These are phyloP conservation scores for Pemphredon lugubris DNA, from an alignment of 2,888 invertebrate genomes.

Conservation along the genomic window DNA sequence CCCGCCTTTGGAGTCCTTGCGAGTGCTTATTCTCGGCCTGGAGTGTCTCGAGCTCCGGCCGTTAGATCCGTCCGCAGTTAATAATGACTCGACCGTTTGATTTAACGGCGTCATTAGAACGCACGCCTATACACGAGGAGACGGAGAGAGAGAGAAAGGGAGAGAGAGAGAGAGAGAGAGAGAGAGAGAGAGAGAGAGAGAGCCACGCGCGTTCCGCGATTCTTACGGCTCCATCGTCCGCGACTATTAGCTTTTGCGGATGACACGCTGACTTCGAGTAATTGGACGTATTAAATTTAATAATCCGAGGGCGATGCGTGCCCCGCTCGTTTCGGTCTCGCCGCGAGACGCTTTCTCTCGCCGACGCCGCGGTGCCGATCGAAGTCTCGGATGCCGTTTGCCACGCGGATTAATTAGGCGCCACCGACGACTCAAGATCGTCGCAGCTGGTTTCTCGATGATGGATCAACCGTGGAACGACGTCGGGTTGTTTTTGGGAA, in stretches of 20 bases:
- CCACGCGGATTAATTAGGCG: neutral
- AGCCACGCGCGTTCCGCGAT: neutral
- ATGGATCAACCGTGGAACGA: too few species aligned
- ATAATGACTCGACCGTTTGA: slow-evolving; percentile 71
- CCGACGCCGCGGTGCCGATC: too few species aligned
- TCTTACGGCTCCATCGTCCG: slow-evolving; percentile 46
- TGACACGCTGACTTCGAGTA: slow-evolving; percentile 62
- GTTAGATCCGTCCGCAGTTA: slow-evolving; percentile 68
- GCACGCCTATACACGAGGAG: slow-evolving; percentile 16
- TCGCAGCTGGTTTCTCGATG: neutral
- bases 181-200: slow-evolving; percentile 6
- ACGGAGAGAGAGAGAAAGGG: slow-evolving; percentile 3
- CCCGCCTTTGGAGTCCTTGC: too few species aligned
- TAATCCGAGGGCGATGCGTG: slow-evolving; percentile 56
- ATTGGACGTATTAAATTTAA: slow-evolving; percentile 73
- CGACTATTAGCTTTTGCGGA: slow-evolving; percentile 58
- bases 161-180: neutral
- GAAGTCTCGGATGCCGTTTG: too few species aligned
- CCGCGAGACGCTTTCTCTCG: slow-evolving; percentile 5
- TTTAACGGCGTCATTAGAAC: slow-evolving; percentile 71
- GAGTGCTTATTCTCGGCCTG: slow-evolving; percentile 45
- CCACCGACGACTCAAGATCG: neutral
- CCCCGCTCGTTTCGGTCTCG: slow-evolving; percentile 2
- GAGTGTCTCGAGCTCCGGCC: slow-evolving; percentile 33
- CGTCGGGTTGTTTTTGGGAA: too few species aligned